Conservation (phyloP, 1,140 invertebrate species). For the Mylabris phalerata region DNA sequence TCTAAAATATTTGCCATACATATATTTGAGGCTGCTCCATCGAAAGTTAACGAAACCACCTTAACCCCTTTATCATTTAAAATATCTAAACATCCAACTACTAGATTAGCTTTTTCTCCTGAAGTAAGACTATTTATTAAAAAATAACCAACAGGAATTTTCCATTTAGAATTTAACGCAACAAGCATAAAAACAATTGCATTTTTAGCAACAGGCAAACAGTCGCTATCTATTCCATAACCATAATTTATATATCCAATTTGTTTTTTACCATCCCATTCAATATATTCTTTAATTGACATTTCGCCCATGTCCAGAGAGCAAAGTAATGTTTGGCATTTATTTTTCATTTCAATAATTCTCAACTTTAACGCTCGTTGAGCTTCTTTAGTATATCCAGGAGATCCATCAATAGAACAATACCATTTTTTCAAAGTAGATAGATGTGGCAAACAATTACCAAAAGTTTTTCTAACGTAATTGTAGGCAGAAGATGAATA, state of each 20-base stretch:
- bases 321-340: conserved; percentile 1
- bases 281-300: conserved; percentile 25
- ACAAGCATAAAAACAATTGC: conserved; percentile 34
- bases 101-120: conserved; percentile 28
- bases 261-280: conserved; percentile 23
- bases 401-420: conserved; percentile 26
- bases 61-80: conserved; percentile 25
- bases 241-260: conserved; percentile 24
- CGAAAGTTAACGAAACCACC: conserved; percentile 15
- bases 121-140: conserved; percentile 25
- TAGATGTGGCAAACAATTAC: conserved; percentile 28
- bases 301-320: conserved; percentile 29
- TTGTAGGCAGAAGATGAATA: conserved; percentile 31
- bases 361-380: background rate
- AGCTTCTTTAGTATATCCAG: conserved; percentile 32
- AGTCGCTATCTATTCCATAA: conserved; percentile 14
- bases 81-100: conserved; percentile 23
- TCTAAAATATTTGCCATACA: conserved; percentile 27
- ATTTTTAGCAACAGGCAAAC: conserved; percentile 26
- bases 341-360: conserved; percentile 1
- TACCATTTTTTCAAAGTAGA: conserved; percentile 35
- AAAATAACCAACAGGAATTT: conserved; percentile 36
- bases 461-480: conserved; percentile 19
- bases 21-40: conserved; percentile 10
- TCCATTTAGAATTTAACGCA: conserved; percentile 30